A percentile compares a stretch with the other conserved stretches of the same genome.
phyloP scores from a whole-genome alignment of 2,797 vertebrate species.

The Centropyge bicolor region DNA sequence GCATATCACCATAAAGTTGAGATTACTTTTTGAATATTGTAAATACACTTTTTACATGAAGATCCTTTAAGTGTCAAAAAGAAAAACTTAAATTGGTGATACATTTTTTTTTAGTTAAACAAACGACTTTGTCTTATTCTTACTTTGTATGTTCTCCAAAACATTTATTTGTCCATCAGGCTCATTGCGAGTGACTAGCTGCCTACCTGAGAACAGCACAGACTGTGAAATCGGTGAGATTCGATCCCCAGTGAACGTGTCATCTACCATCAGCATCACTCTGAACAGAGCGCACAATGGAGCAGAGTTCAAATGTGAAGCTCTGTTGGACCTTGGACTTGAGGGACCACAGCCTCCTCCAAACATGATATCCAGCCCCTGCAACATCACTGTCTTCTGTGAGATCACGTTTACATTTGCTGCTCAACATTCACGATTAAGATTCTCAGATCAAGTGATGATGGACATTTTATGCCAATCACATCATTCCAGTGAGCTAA shows the following conservation, averaged over 20 bases:
- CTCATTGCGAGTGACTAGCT: constrained; percentile 14
- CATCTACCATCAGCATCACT: constrained; percentile 29
- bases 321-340: constrained; percentile 60
- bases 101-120: background rate
- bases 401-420: constrained; percentile 57
- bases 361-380: constrained; percentile 36
- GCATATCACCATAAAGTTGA: too few species aligned
- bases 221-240: constrained; percentile 7
- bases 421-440: background rate
- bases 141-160: background rate
- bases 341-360: background rate
- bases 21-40: too few species aligned
- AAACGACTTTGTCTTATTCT: too few species aligned
- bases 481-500: too few species aligned
- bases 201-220: background rate
- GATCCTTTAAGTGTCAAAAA: background rate
- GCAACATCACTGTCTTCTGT: constrained; percentile 76
- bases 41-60: too few species aligned
- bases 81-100: background rate
- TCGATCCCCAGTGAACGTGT: constrained; percentile 36
- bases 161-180: constrained; percentile 35
- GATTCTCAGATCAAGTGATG: background rate
- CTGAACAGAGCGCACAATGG: constrained; percentile 48
- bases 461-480: background rate
- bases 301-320: constrained; percentile 71